Conservation (phyloP, 2,113 vertebrate genomes). For the Uria aalge region DNA sequence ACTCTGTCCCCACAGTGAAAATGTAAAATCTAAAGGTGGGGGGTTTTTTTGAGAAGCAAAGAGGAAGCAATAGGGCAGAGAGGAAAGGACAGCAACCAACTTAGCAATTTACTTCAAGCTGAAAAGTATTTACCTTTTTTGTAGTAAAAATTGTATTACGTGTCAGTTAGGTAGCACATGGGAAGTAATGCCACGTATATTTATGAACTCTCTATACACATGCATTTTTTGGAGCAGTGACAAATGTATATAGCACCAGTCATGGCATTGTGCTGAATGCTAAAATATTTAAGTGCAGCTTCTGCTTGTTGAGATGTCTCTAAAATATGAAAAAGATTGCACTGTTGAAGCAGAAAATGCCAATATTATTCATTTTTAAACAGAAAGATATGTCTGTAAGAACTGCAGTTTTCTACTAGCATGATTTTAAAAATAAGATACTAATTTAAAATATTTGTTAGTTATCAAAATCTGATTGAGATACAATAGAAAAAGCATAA, state of each 20-base stretch:
- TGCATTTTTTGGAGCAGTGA: not conserved
- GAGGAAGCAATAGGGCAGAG: not conserved
- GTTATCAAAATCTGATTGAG: not conserved
- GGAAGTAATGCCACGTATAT: not conserved
- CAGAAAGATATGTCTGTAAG: not conserved
- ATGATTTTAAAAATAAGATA: not conserved
- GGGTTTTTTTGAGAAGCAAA: not conserved
- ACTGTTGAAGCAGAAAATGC: not conserved
- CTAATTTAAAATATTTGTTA: not conserved
- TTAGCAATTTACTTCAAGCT: not conserved
- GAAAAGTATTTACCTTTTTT: not conserved
- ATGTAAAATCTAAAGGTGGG: not conserved
- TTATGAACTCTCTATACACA: not conserved
- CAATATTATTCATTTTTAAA: not conserved
- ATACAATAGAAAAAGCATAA: not conserved
- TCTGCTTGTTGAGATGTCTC: slow-evolving; percentile 4
- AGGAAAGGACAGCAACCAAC: not conserved
- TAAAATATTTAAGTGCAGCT: slow-evolving; percentile 13
- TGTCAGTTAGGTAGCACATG: not conserved
- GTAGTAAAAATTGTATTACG: not conserved
- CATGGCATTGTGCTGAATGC: not conserved
- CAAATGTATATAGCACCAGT: not conserved
- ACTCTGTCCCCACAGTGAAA: not conserved
- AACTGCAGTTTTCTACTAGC: not conserved
- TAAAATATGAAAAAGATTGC: not conserved